A percentile compares a stretch with the other conserved stretches of the same genome.
These are phyloP conservation scores for Stigmatopora nigra DNA, from an alignment of 2,113 vertebrate species.

Conservation along the genomic window DNA sequence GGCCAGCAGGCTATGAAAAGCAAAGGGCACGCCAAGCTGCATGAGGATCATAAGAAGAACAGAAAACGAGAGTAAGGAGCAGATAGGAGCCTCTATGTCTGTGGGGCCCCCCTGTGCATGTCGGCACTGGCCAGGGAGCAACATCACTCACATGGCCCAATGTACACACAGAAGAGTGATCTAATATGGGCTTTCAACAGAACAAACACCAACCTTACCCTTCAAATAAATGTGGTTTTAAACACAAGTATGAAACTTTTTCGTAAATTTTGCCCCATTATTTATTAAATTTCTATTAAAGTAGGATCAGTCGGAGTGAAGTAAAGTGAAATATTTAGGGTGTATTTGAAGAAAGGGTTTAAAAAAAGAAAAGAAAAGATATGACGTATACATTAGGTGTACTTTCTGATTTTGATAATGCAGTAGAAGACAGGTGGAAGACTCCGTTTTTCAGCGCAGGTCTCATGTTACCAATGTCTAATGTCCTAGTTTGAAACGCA, in stretches of 20 bases:
- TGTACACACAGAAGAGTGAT: slow-evolving; percentile 67
- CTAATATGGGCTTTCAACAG: slow-evolving; percentile 52
- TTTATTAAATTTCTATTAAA: background rate
- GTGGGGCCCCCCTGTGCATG: slow-evolving; percentile 46
- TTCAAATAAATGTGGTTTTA: background rate
- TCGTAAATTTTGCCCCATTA: background rate
- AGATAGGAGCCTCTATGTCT: slow-evolving; percentile 48
- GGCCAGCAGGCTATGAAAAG: slow-evolving; percentile 51
- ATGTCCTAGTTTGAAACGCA: slow-evolving; percentile 47
- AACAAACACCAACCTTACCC: background rate
- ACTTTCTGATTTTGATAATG: background rate
- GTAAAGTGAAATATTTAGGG: background rate
- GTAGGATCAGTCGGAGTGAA: background rate
- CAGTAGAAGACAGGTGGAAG: slow-evolving; percentile 36
- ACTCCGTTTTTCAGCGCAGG: slow-evolving; percentile 9
- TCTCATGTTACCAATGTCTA: slow-evolving; percentile 41
- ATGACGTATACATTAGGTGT: background rate
- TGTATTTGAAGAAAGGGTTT: background rate
- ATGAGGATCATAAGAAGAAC: slow-evolving; percentile 60
- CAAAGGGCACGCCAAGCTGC: slow-evolving; percentile 65
- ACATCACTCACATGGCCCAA: slow-evolving; percentile 52
- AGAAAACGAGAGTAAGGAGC: slow-evolving; percentile 29
- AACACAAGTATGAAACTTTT: background rate
- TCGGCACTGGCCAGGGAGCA: slow-evolving; percentile 41
- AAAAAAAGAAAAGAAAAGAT: too few relatives aligned